phyloP scores from a whole-genome alignment of 1,140 invertebrate genomes.

The Dryas iulia region DNA sequence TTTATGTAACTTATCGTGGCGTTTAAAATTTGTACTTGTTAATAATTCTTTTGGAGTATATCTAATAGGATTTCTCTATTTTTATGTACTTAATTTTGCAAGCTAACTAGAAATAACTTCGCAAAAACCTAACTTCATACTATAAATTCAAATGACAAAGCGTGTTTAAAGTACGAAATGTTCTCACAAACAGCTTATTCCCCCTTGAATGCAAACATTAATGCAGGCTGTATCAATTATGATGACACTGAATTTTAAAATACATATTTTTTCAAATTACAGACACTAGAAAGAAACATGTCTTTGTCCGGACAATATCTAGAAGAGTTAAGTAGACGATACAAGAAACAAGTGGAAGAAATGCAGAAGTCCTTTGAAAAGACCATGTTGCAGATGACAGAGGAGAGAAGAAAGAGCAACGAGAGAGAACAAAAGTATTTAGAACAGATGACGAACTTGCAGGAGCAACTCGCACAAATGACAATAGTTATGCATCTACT shows the following conservation, averaged over 20 bases:
- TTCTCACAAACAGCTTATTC: too few relatives aligned
- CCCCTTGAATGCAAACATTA: too few relatives aligned
- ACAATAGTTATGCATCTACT: constrained; percentile 80
- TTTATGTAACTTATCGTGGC: background rate
- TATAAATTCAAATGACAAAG: too few relatives aligned
- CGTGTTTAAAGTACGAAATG: too few relatives aligned
- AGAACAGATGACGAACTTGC: constrained; percentile 83
- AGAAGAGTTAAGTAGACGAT: constrained; percentile 95
- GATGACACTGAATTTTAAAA: too few relatives aligned
- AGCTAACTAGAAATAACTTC: too few relatives aligned
- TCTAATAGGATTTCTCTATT: too few relatives aligned
- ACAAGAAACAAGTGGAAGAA: constrained; percentile 98
- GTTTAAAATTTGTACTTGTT: too few relatives aligned
- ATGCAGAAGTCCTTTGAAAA: constrained; percentile 93
- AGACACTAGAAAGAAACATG: constrained; percentile 97
- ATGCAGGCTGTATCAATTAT: too few relatives aligned
- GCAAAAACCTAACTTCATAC: too few relatives aligned
- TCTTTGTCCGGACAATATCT: constrained; percentile 97
- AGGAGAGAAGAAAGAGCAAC: constrained; percentile 86
- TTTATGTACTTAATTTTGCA: too few relatives aligned
- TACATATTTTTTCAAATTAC: constrained; percentile 56
- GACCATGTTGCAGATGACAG: constrained; percentile 87
- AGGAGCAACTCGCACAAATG: constrained; percentile 83
- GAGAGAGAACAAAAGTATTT: constrained; percentile 85
- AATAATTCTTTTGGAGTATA: too few relatives aligned